A percentile compares a stretch with the other conserved stretches of the same genome.
phyloP scores from a whole-genome alignment of 2,113 vertebrate genomes.

The Tychaedon coryphoeus region DNA sequence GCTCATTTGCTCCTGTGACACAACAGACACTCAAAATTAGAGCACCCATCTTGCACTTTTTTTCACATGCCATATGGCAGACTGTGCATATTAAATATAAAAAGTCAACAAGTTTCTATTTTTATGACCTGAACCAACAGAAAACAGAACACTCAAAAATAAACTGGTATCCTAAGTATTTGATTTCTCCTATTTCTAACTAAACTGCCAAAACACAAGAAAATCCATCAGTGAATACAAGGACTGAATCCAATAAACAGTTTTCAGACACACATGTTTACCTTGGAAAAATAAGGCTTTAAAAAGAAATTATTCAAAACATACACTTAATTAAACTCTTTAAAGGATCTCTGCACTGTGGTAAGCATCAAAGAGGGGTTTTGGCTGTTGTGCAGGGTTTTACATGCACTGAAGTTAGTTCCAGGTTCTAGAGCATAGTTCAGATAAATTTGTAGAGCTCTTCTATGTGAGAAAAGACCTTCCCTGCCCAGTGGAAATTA shows the following conservation, averaged over 20 bases:
- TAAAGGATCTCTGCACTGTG: not conserved
- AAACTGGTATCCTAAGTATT: not conserved
- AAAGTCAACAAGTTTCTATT: not conserved
- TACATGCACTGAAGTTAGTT: not conserved
- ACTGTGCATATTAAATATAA: not conserved
- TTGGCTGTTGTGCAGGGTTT: not conserved
- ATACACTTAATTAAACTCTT: not conserved
- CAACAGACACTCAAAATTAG: not conserved
- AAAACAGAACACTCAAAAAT: not conserved
- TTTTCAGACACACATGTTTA: not conserved
- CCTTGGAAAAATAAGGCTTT: not conserved
- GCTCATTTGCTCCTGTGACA: conserved; percentile 82
- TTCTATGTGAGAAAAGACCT: not conserved
- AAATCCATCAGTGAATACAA: not conserved
- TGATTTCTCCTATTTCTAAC: not conserved
- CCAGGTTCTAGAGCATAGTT: not conserved
- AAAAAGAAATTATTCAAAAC: not conserved
- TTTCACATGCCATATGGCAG: not conserved
- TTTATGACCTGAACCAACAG: not conserved
- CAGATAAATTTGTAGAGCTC: not conserved
- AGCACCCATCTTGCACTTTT: not conserved
- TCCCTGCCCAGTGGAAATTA: not conserved
- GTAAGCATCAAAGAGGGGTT: not conserved
- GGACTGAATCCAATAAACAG: not conserved
- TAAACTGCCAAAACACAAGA: not conserved